These are phyloP conservation scores for Thomomys bottae DNA, from an alignment of 2,113 vertebrate species.

Conservation along the genomic window DNA sequence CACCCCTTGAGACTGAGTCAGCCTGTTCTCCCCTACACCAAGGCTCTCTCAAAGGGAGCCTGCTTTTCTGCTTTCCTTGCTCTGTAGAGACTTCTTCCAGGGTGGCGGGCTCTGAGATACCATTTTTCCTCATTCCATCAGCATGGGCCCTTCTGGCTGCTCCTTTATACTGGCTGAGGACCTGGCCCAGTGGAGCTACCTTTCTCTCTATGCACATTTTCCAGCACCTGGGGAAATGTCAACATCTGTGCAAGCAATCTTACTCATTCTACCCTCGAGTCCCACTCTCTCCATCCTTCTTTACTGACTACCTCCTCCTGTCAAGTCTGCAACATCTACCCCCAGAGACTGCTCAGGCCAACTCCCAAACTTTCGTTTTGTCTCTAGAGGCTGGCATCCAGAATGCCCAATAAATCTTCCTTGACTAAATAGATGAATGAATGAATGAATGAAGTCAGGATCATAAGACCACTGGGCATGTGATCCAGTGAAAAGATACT, in stretches of 20 bases:
- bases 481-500: not conserved
- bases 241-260: not conserved
- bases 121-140: not conserved
- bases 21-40: not conserved
- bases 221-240: not conserved
- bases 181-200: not conserved
- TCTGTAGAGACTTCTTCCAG: not conserved
- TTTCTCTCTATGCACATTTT: not conserved
- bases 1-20: not conserved
- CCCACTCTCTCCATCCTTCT: not conserved
- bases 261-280: not conserved
- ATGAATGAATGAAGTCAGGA: not conserved
- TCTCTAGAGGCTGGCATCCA: not conserved
- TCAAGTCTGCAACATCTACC: not conserved
- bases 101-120: not conserved
- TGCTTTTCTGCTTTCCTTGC: not conserved
- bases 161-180: not conserved
- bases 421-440: not conserved
- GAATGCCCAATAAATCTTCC: not conserved
- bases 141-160: not conserved
- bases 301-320: too few relatives aligned
- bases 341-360: not conserved
- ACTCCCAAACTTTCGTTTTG: not conserved
- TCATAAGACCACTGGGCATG: not conserved
- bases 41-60: not conserved